A percentile compares a stretch with the other conserved stretches of the same genome.
These are phyloP conservation scores for Xylota sylvarum DNA, from an alignment of 2,888 invertebrate genomes.

Conservation along the genomic window DNA sequence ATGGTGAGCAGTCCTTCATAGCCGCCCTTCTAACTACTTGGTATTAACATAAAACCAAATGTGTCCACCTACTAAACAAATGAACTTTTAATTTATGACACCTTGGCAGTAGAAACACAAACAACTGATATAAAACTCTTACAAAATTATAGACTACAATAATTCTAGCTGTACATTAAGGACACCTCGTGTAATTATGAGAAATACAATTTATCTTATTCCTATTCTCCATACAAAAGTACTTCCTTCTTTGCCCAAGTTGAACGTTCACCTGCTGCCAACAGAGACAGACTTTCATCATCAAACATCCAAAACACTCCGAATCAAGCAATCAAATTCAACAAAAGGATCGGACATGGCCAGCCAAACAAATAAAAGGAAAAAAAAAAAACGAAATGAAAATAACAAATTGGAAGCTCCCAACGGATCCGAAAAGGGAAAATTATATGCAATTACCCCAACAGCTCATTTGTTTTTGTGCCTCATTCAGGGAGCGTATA, in stretches of 20 bases:
- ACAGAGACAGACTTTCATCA: constrained; percentile 58
- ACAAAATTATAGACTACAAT: constrained; percentile 59
- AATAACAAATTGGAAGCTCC: constrained; percentile 75
- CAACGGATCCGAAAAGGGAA: constrained; percentile 69
- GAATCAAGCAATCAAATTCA: constrained; percentile 72
- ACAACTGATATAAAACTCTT: constrained; percentile 39
- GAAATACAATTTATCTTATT: constrained; percentile 60
- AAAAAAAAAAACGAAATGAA: no score
- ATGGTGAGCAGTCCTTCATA: no score
- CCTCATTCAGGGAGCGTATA: constrained; percentile 52
- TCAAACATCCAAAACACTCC: constrained; percentile 57
- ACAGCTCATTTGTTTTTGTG: constrained; percentile 76
- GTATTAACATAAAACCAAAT: constrained; percentile 21
- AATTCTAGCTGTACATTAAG: constrained; percentile 47
- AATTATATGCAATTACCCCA: constrained; percentile 77
- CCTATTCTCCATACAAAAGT: constrained; percentile 32
- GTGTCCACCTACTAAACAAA: constrained; percentile 46
- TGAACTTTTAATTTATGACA: constrained; percentile 8
- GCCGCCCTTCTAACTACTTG: constrained; percentile 17
- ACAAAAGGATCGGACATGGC: constrained; percentile 70
- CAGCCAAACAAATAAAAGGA: constrained; percentile 57
- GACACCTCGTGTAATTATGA: constrained; percentile 70
- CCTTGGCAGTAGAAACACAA: constrained; percentile 11
- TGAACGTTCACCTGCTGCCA: constrained; percentile 61
- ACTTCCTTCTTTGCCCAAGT: constrained; percentile 18